Evolutionary conservation across 2,797 vertebrate genomes (phyloP).

Genomic region (Epinephelus awoara): DNA sequence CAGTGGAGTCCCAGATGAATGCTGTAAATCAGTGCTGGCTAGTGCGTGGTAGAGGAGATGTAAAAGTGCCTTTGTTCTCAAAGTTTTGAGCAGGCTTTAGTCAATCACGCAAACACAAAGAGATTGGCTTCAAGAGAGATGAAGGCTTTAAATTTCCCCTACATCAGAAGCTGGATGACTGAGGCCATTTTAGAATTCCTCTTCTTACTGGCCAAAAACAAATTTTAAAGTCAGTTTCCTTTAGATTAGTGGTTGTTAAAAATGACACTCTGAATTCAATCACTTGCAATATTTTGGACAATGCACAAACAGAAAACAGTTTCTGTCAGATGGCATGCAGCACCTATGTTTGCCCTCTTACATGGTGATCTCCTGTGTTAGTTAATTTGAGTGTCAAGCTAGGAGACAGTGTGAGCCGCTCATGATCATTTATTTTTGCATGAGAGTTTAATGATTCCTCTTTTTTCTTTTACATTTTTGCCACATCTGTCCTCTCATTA

Average conservation of each 20-base stretch:
- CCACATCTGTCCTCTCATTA: conserved; percentile 31
- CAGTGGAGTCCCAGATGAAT: conserved; percentile 2
- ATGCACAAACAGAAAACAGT: not conserved
- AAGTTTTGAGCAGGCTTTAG: conserved; percentile 16
- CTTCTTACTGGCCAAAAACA: not conserved
- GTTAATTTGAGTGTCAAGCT: not conserved
- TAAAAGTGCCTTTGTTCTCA: conserved; percentile 14
- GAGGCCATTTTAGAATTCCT: not conserved
- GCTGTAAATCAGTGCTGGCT: conserved; percentile 20
- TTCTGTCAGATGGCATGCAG: not conserved
- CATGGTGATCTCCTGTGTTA: not conserved
- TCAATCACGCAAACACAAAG: not conserved
- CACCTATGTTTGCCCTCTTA: not conserved
- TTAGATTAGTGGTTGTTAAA: not conserved
- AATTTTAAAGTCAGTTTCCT: not conserved
- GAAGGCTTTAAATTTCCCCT: not conserved
- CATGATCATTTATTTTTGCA: conserved; percentile 11
- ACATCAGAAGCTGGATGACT: not conserved
- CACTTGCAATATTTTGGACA: not conserved
- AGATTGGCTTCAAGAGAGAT: conserved; percentile 15
- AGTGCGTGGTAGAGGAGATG: conserved; percentile 29
- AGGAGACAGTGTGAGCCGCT: conserved; percentile 1
- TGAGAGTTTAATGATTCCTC: conserved; percentile 17
- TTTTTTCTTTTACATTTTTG: conserved; percentile 21
- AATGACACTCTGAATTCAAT: not conserved